Conservation (phyloP, 2,113 vertebrate genomes). For the Strigops habroptila region DNA sequence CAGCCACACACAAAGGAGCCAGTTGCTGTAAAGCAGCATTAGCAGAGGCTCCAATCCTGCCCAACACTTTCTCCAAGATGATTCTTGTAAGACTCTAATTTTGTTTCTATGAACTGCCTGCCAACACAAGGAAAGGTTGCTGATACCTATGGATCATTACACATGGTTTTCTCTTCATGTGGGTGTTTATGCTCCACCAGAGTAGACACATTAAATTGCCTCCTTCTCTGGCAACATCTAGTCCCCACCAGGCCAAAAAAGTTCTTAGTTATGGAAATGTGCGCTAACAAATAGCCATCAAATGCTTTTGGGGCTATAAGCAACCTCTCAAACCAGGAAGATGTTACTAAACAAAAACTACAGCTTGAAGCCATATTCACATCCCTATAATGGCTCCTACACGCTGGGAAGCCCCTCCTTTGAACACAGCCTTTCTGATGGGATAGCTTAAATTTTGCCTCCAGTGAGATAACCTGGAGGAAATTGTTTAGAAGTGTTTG, state of each 20-base stretch:
- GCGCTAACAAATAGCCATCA: neutral
- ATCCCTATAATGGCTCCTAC: neutral
- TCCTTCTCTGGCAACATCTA: neutral
- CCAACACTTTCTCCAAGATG: neutral
- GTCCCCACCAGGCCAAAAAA: neutral
- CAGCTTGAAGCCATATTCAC: neutral
- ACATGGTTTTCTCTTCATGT: neutral
- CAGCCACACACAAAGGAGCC: neutral
- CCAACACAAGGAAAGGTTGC: neutral
- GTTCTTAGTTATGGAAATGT: neutral
- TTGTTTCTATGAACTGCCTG: neutral
- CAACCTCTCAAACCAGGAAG: neutral
- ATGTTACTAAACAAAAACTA: neutral
- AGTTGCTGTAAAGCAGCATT: neutral
- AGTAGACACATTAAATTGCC: neutral
- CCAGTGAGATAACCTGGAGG: neutral
- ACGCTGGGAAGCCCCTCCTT: neutral
- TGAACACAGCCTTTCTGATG: neutral
- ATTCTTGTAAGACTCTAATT: neutral
- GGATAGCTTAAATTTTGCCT: neutral
- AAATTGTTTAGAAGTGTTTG: neutral
- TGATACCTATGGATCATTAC: neutral
- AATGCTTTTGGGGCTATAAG: neutral
- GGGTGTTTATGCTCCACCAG: neutral
- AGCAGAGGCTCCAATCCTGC: neutral